Conservation (phyloP, 2,888 invertebrate species). For the Napeogenes sylphis region DNA sequence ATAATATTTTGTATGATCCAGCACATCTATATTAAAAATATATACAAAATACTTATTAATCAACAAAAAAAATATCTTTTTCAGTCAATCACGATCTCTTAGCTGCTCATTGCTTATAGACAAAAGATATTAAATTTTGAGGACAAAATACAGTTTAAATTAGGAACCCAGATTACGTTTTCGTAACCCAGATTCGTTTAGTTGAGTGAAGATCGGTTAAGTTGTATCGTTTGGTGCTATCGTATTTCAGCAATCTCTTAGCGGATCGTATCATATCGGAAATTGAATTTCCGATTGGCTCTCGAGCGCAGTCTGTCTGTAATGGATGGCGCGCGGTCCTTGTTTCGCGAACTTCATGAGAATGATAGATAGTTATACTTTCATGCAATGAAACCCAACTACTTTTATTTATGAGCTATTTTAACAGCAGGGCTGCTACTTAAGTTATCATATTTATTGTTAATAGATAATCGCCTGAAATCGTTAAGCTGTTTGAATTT, state of each 20-base stretch:
- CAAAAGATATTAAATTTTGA: no score
- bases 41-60: background rate
- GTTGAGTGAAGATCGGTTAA: conserved; percentile 31
- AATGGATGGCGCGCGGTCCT: conserved; percentile 52
- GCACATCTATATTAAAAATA: background rate
- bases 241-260: conserved; percentile 65
- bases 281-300: conserved; percentile 73
- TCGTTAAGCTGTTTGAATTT: no score
- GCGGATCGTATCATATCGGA: conserved; percentile 63
- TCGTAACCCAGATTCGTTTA: conserved; percentile 22
- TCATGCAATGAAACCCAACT: conserved; percentile 44
- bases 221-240: conserved; percentile 44
- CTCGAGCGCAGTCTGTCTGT: conserved; percentile 48
- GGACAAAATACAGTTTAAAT: background rate
- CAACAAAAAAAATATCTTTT: no score
- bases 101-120: no score
- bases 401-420: conserved; percentile 39
- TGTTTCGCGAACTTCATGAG: conserved; percentile 48
- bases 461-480: background rate
- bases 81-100: no score
- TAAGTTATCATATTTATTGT: background rate
- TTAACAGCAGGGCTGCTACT: background rate
- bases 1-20: background rate
- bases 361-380: conserved; percentile 55
- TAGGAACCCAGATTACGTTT: background rate